A percentile compares a stretch with the other conserved stretches of the same genome.
These are phyloP conservation scores for Hyles lineata DNA, from an alignment of 2,888 invertebrate species.

Conservation along the genomic window DNA sequence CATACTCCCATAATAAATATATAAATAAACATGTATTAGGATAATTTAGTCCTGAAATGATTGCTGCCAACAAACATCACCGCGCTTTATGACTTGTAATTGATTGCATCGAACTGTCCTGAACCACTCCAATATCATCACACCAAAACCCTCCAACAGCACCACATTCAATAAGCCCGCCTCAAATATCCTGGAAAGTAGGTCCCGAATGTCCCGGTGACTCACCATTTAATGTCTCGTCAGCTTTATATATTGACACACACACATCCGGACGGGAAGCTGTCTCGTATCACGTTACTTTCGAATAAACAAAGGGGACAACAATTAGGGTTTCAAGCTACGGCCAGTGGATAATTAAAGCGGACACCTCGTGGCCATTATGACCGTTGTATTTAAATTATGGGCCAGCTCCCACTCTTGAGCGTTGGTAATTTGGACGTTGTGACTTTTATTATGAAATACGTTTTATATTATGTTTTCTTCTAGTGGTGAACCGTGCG, in stretches of 20 bases:
- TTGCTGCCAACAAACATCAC: too few species aligned
- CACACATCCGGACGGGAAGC: slow-evolving; percentile 74
- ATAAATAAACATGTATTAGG: too few species aligned
- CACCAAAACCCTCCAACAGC: background rate
- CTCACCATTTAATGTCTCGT: slow-evolving; percentile 72
- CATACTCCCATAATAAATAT: too few species aligned
- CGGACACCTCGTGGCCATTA: slow-evolving; percentile 38
- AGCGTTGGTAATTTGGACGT: background rate
- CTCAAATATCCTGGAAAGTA: slow-evolving; percentile 8
- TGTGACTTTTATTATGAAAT: background rate
- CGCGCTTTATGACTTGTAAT: too few species aligned
- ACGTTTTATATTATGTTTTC: too few species aligned
- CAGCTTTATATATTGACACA: slow-evolving; percentile 79
- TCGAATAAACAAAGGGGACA: slow-evolving; percentile 76
- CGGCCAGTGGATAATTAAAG: slow-evolving; percentile 61
- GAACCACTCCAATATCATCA: background rate
- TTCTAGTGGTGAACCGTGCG: too few species aligned
- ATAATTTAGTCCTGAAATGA: too few species aligned
- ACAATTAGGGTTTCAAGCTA: slow-evolving; percentile 71
- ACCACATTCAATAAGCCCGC: background rate
- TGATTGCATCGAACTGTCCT: too few species aligned
- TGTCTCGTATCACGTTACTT: slow-evolving; percentile 75
- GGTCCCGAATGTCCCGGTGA: slow-evolving; percentile 48
- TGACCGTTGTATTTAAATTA: slow-evolving; percentile 31
- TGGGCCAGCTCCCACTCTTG: background rate